phyloP scores from a whole-genome alignment of 2,888 invertebrate species.

The Campopleginae sp. region DNA sequence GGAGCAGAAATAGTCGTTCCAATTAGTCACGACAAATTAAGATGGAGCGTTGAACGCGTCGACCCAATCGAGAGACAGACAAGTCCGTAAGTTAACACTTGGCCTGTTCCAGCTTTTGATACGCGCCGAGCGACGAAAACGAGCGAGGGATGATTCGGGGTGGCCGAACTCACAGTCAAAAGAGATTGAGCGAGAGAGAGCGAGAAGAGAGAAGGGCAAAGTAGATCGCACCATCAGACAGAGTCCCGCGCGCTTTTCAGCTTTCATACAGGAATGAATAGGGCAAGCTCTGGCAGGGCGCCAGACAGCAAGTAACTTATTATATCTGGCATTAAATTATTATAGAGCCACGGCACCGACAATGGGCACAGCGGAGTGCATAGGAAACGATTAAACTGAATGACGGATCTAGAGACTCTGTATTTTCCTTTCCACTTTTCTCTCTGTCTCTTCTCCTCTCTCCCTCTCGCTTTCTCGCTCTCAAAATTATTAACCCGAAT shows the following conservation, averaged over 20 bases:
- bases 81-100: slow-evolving; percentile 80
- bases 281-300: slow-evolving; percentile 80
- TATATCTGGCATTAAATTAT: slow-evolving; percentile 84
- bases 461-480: neutral
- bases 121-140: slow-evolving; percentile 18
- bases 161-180: slow-evolving; percentile 43
- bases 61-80: slow-evolving; percentile 74
- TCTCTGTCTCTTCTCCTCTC: slow-evolving; percentile 31
- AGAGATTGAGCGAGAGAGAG: slow-evolving; percentile 22
- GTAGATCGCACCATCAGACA: slow-evolving; percentile 50
- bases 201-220: neutral
- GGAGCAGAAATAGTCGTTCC: slow-evolving; percentile 76
- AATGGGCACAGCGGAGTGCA: slow-evolving; percentile 83
- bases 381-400: slow-evolving; percentile 84
- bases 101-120: slow-evolving; percentile 73
- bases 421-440: slow-evolving; percentile 39
- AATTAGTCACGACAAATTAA: slow-evolving; percentile 81
- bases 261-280: slow-evolving; percentile 82
- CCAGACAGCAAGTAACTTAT: slow-evolving; percentile 84
- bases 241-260: slow-evolving; percentile 78
- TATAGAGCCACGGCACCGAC: slow-evolving; percentile 80
- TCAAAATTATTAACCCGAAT: slow-evolving; percentile 8
- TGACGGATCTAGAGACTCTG: slow-evolving; percentile 77
- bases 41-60: slow-evolving; percentile 71
- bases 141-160: slow-evolving; percentile 46